Conservation (phyloP, 2,888 invertebrate genomes). For the Agriopis aurantiaria region DNA sequence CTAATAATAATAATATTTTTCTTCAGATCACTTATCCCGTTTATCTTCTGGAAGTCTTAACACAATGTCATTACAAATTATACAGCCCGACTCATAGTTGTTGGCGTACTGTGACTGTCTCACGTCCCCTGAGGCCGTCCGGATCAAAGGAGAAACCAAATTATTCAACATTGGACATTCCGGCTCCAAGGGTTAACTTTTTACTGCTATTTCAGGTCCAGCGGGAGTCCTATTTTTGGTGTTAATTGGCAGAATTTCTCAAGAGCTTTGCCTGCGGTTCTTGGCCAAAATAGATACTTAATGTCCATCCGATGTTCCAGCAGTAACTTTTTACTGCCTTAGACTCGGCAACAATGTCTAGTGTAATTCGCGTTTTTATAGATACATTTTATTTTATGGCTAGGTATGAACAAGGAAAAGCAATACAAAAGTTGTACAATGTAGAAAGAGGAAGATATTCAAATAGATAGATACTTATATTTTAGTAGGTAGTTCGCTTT, state of each 20-base stretch:
- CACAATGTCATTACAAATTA: constrained; percentile 22
- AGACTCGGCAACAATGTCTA: constrained; percentile 32
- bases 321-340: constrained; percentile 34
- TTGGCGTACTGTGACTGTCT: constrained; percentile 33
- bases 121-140: constrained; percentile 52
- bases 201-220: constrained; percentile 54
- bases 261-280: constrained; percentile 45
- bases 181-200: constrained; percentile 57
- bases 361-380: constrained; percentile 36
- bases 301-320: constrained; percentile 36
- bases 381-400: constrained; percentile 36
- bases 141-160: constrained; percentile 62
- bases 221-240: constrained; percentile 49
- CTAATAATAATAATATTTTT: no score
- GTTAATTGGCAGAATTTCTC: constrained; percentile 54
- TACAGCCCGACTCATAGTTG: constrained; percentile 14
- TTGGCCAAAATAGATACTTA: constrained; percentile 38
- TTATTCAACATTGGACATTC: constrained; percentile 58
- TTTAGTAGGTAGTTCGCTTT: constrained; percentile 5
- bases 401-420: constrained; percentile 37
- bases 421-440: constrained; percentile 34
- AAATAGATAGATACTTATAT: constrained; percentile 10
- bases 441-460: constrained; percentile 27
- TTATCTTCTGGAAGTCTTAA: constrained; percentile 4
- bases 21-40: no score